A percentile compares a stretch with the other conserved stretches of the same genome.
phyloP scores from a whole-genome alignment of 2,888 invertebrate genomes.

The Drosophila robusta region DNA sequence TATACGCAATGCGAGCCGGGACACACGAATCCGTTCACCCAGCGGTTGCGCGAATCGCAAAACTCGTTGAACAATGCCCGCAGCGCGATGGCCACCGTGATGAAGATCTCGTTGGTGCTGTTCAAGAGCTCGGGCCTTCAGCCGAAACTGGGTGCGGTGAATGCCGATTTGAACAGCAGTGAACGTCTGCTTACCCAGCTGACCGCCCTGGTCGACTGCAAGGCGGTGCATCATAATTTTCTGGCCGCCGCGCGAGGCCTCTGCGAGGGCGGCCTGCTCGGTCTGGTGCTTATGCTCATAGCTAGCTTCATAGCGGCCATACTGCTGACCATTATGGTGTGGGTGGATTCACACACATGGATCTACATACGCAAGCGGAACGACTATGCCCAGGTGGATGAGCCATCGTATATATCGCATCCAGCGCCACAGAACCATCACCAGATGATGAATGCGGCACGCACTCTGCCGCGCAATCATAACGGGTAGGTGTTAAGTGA shows the following conservation, averaged over 20 bases:
- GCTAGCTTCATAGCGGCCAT: constrained; percentile 95
- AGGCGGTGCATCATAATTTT: constrained; percentile 93
- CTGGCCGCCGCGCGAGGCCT: constrained; percentile 91
- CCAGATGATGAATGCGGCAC: constrained; percentile 85
- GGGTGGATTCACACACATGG: constrained; percentile 98
- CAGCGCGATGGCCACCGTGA: constrained; percentile 85
- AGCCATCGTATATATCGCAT: constrained; percentile 87
- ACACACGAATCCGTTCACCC: constrained; percentile 92
- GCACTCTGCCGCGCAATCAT: constrained; percentile 85
- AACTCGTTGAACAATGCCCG: constrained; percentile 87
- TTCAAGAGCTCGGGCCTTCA: constrained; percentile 87
- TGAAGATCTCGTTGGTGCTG: constrained; percentile 84
- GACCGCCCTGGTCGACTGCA: constrained; percentile 92
- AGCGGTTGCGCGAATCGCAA: constrained; percentile 91
- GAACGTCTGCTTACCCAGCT: constrained; percentile 89
- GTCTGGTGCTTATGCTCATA: constrained; percentile 93
- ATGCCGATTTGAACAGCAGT: constrained; percentile 91
- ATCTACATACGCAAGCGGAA: constrained; percentile 96
- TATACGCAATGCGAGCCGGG: constrained; percentile 94
- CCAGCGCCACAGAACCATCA: constrained; percentile 86
- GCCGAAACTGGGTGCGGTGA: constrained; percentile 91
- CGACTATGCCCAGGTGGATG: constrained; percentile 93
- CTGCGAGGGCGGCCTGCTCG: constrained; percentile 93
- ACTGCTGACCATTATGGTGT: constrained; percentile 95
- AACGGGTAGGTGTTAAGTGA: constrained; percentile 83